Base-by-base conservation (phyloP, 1,140 invertebrate genomes). In the Listronotus oregonensis region DNA sequence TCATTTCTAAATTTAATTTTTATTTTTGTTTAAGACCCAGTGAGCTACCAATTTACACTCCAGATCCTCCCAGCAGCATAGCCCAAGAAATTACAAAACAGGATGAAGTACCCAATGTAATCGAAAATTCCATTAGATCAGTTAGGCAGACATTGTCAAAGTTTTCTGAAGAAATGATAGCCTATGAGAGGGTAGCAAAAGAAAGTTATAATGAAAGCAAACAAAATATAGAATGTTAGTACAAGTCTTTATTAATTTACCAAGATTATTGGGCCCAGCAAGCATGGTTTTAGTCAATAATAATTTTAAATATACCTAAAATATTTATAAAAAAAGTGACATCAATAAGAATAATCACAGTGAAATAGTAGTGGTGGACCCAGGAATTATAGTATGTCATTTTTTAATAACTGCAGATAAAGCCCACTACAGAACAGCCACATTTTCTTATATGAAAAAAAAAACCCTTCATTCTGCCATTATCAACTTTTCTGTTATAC, bases 1-100 rank as follows among this genome's bases (percentile, higher is more conserved):
- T 27, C 1, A 27, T 27, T 27, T 27, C 5, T 27, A 27, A 27
- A 27, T 27, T 27, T 5, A 27, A 27, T 3, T 27, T 1, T 27
- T 27, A 27, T 27, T 27, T 27, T 1, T 27, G 15, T 17, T 84
- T 82, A 73, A 80, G 78, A 68, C 79, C 79, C 0, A 83, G 83
- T 7, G 84, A 85, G 21, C 74, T 85, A 27, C 83, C 84, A 11
- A 79, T 85, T 63, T 85, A 85, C 62, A 82, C 81, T 32, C 71
- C 80, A 55, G 75, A 77, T 0, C 37, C 51, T 31, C 32, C 44
- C 8, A 37, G 8, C 11, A 9, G n/a, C 12, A 21, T 12, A 4
- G 2, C 14, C 11, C 7, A 14, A n/a, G 37, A 60, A 62, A n/a
- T 32, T 37, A 64, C 69, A 18, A 32, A 64, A 39, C 31, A 68